Evolutionary conservation across 2,888 invertebrate genomes (phyloP).

Genomic region (Doris montereyensis): DNA sequence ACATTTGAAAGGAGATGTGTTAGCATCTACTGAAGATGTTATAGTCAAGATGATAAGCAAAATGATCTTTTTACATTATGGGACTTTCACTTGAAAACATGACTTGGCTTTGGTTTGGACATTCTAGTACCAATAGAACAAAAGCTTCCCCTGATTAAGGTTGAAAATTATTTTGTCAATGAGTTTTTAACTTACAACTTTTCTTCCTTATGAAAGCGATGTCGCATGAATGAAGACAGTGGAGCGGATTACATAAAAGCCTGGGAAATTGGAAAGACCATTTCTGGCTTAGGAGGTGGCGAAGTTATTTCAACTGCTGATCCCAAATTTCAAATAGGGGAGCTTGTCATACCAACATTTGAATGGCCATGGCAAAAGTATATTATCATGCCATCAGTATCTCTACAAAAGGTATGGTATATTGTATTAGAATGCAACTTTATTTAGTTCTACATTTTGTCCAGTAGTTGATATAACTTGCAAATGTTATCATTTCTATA

Average conservation of each 20-base stretch:
- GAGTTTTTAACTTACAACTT: background rate
- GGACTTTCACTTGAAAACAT: no score
- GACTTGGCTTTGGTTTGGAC: background rate
- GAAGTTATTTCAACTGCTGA: slow-evolving; percentile 54
- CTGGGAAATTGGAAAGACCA: slow-evolving; percentile 64
- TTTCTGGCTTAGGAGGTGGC: slow-evolving; percentile 71
- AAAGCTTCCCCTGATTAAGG: no score
- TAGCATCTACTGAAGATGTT: no score
- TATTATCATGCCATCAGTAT: slow-evolving; percentile 44
- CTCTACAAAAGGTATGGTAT: slow-evolving; percentile 42
- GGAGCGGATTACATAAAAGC: slow-evolving; percentile 71
- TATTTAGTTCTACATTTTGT: no score
- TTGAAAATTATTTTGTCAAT: background rate
- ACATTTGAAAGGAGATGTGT: no score
- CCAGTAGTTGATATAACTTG: no score
- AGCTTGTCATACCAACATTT: slow-evolving; percentile 53
- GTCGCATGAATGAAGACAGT: slow-evolving; percentile 71
- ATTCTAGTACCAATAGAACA: no score
- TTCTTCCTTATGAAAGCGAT: slow-evolving; percentile 59
- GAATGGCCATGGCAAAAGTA: slow-evolving; percentile 67
- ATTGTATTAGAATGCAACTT: no score
- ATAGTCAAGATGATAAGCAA: no score
- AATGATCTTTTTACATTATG: no score
- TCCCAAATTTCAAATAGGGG: slow-evolving; percentile 53
- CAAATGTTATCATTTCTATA: no score